Evolutionary conservation across 2,113 vertebrate species (phyloP), one percentile per base, ranked within the genome.

Genomic region (Ammospiza nelsoni): DNA sequence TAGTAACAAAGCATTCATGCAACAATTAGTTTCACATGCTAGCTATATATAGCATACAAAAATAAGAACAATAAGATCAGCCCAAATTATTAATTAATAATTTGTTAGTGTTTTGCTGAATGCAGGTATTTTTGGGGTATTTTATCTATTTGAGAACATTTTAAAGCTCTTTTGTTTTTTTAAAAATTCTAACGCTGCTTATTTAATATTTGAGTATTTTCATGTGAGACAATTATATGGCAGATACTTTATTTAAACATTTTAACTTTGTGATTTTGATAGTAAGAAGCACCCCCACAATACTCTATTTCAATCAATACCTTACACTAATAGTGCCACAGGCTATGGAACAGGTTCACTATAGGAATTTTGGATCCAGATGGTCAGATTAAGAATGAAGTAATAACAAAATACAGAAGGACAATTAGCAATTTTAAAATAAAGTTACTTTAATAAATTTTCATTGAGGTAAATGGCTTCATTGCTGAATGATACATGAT

Each of bases 1-100:
- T 95, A 97, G 94, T 95, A 95, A 95, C 84, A 90, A 97, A 96
- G 94, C 93, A 85, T 89, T 97, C 94, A 95, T 68, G 95, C 95
- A 96, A 84, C 46, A 94, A 86, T 86, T 91, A 95, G 88, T 95
- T 96, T 93, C 82, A 95, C 89, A 66, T 74, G 92, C 93, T 43
- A 65, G 90, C 73, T 94, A 91, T 92, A 93, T 12, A 90, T 0
- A 92, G 73, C 86, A 72, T 75, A 89, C 76, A 92, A 94, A 91
- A 87, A 68, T 15, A 44, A 1, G 15, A 92, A 76, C 39, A 77
- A 0, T 27, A 73, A 65, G 37, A 92, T 66, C 43, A 81, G 76
- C 69, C 28, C 31, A 73, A 84, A 87, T 82, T 73, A 62, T 9
- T 17, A 87, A 93, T 62, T 72, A 92, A 41, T 35, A 57, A 52